phyloP scores from a whole-genome alignment of 2,888 invertebrate genomes.

The Rhagonycha fulva region DNA sequence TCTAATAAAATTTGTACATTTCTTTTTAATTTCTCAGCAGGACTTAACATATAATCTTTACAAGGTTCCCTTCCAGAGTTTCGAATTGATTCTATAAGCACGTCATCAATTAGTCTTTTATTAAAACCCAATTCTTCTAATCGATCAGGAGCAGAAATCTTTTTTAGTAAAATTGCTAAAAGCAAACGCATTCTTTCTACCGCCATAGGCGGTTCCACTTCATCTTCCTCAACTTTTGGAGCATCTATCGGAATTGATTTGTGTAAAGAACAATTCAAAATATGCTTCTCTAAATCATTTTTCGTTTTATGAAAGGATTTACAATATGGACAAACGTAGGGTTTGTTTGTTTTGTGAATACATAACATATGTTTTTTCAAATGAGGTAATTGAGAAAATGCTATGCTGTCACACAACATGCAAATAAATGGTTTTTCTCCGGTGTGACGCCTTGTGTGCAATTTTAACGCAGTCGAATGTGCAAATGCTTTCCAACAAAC shows the following conservation, averaged over 20 bases:
- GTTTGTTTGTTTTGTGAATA: conserved; percentile 78
- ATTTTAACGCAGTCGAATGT: conserved; percentile 82
- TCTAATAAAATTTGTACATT: conserved; percentile 80
- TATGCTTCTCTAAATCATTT: conserved; percentile 70
- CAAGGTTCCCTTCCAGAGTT: conserved; percentile 73
- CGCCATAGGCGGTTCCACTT: conserved; percentile 61
- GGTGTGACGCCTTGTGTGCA: conserved; percentile 82
- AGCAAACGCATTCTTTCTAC: conserved; percentile 78
- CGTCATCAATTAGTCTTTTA: conserved; percentile 78
- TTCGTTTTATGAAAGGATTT: conserved; percentile 77
- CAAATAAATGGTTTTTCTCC: conserved; percentile 84
- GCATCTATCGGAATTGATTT: conserved; percentile 42
- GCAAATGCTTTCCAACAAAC: conserved; percentile 81
- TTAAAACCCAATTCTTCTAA: conserved; percentile 76
- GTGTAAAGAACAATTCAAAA: conserved; percentile 58
- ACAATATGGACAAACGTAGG: conserved; percentile 78
- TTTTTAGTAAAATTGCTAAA: conserved; percentile 78
- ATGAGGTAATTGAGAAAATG: conserved; percentile 83
- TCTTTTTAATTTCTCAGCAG: conserved; percentile 67
- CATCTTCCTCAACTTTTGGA: conserved; percentile 35
- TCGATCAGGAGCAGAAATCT: conserved; percentile 80
- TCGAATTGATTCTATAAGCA: conserved; percentile 76
- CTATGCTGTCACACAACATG: conserved; percentile 68
- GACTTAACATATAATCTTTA: conserved; percentile 60
- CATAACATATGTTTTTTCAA: conserved; percentile 87